Evolutionary conservation across 2,888 invertebrate genomes (phyloP).

Genomic region (Drosophila eohydei): DNA sequence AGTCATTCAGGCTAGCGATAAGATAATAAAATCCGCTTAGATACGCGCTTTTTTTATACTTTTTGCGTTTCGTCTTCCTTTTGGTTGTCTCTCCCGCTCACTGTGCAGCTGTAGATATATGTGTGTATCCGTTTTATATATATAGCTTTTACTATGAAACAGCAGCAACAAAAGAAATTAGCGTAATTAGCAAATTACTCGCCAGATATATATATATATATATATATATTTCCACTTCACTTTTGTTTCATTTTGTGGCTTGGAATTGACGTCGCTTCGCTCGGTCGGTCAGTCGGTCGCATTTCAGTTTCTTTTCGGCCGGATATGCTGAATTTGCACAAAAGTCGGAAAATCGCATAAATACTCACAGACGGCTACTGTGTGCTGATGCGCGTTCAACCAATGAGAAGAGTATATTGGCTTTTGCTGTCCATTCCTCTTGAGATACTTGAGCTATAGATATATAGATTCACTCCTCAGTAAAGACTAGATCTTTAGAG

Average conservation of each 20-base stretch:
- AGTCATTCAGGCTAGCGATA: constrained; percentile 73
- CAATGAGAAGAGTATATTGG: background rate
- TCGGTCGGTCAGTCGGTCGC: constrained; percentile 45
- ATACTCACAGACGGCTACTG: constrained; percentile 39
- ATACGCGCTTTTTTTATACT: constrained; percentile 63
- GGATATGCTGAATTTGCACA: constrained; percentile 82
- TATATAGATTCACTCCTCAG: too few species aligned
- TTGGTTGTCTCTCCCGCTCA: constrained; percentile 15
- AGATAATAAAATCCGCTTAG: constrained; percentile 80
- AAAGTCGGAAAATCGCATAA: constrained; percentile 72
- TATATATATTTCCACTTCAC: constrained; percentile 11
- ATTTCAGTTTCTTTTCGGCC: constrained; percentile 75
- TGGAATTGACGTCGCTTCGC: constrained; percentile 61
- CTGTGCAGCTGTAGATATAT: constrained; percentile 4
- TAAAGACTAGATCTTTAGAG: too few species aligned
- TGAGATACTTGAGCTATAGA: too few species aligned
- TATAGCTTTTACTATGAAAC: constrained; percentile 74
- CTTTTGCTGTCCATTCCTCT: background rate
- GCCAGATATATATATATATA: constrained; percentile 19
- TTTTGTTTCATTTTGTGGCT: constrained; percentile 62
- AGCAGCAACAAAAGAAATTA: constrained; percentile 78
- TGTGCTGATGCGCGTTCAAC: background rate
- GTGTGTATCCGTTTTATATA: constrained; percentile 29
- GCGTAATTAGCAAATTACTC: constrained; percentile 80
- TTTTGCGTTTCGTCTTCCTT: constrained; percentile 51